Evolutionary conservation across 2,797 vertebrate genomes (phyloP).

Genomic region (Chromobotia macracanthus): DNA sequence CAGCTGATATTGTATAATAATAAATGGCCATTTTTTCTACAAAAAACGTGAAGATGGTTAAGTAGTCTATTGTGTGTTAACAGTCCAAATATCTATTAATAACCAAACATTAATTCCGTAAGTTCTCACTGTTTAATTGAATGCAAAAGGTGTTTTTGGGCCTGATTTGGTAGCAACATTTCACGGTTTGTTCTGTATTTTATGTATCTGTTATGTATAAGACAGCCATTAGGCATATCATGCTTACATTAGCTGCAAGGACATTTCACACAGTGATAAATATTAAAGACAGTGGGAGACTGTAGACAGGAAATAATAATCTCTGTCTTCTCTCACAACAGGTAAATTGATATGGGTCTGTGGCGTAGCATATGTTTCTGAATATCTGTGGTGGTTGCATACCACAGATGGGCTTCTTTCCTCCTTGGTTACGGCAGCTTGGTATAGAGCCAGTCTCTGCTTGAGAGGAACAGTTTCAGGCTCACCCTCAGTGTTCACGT

Average conservation of each 20-base stretch:
- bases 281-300: conserved; percentile 50
- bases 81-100: no score
- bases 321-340: not conserved
- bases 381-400: conserved; percentile 55
- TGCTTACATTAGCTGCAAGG: not conserved
- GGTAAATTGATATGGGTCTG: conserved; percentile 4
- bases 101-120: no score
- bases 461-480: conserved; percentile 82
- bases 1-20: not conserved
- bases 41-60: not conserved
- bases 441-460: conserved; percentile 90
- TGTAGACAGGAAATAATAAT: conserved; percentile 25
- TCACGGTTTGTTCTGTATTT: not conserved
- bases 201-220: conserved; percentile 1
- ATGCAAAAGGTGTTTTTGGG: no score
- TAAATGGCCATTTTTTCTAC: not conserved
- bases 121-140: no score
- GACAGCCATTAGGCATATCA: not conserved
- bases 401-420: conserved; percentile 73
- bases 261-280: conserved; percentile 44
- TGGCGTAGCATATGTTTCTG: conserved; percentile 7
- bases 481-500: conserved; percentile 67
- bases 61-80: no score
- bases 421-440: conserved; percentile 83
- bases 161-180: no score